phyloP scores from a whole-genome alignment of 2,113 vertebrate genomes.

The Sylvia atricapilla region DNA sequence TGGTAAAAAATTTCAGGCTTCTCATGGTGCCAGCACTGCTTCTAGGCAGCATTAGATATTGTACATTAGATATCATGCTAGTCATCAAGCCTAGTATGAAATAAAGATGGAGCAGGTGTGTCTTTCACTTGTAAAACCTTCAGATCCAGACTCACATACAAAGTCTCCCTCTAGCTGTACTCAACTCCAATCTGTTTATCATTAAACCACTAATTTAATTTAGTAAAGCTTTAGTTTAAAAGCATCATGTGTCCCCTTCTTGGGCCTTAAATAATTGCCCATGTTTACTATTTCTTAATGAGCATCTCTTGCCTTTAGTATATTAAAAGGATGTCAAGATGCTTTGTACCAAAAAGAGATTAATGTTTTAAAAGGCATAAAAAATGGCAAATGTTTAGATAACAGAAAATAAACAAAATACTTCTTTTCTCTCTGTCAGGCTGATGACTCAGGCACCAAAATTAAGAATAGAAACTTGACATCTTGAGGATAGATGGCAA shows the following conservation, averaged over 20 bases:
- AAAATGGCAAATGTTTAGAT: slow-evolving; percentile 28
- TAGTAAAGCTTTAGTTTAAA: slow-evolving; percentile 66
- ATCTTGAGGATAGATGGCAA: neutral
- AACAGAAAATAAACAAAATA: neutral
- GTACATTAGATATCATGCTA: neutral
- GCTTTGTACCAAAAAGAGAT: slow-evolving; percentile 34
- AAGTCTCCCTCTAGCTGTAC: slow-evolving; percentile 45
- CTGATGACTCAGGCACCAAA: neutral
- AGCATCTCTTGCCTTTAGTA: slow-evolving; percentile 47
- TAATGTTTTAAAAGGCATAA: slow-evolving; percentile 23
- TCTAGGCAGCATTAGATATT: neutral
- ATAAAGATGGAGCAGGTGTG: slow-evolving; percentile 36
- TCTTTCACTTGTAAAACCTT: slow-evolving; percentile 51
- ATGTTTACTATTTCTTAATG: slow-evolving; percentile 53
- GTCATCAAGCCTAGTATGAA: slow-evolving; percentile 50
- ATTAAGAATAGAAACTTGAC: neutral
- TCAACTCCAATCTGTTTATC: slow-evolving; percentile 56
- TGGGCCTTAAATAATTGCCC: slow-evolving; percentile 58
- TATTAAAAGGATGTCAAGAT: slow-evolving; percentile 62
- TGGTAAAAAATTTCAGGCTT: neutral
- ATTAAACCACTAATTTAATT: slow-evolving; percentile 66
- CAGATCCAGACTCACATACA: slow-evolving; percentile 36
- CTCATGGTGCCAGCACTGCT: neutral
- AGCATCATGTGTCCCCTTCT: slow-evolving; percentile 39
- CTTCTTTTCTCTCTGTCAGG: neutral